A percentile compares a stretch with the other conserved stretches of the same genome.
These are phyloP conservation scores for Thaumetopoea pityocampa DNA, from an alignment of 1,140 invertebrate genomes.

Conservation along the genomic window DNA sequence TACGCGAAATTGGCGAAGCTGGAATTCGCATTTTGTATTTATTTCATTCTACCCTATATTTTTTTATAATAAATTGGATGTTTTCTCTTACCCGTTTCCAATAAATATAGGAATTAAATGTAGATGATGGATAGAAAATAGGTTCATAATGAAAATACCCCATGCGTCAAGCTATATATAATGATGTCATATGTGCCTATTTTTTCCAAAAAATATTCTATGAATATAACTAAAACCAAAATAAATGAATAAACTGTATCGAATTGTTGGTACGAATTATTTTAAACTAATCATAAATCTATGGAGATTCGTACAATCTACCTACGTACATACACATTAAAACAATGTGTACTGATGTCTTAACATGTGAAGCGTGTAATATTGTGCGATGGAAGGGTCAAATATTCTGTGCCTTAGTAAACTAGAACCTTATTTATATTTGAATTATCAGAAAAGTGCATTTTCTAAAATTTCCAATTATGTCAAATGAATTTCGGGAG, in stretches of 20 bases:
- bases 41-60: conserved; percentile 18
- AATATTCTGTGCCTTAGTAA: conserved; percentile 47
- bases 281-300: too few species aligned
- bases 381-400: conserved; percentile 33
- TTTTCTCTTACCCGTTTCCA: conserved; percentile 3
- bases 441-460: conserved; percentile 17
- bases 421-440: conserved; percentile 23
- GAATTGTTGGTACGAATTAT: too few species aligned
- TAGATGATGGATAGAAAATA: too few species aligned
- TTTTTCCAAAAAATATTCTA: too few species aligned
- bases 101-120: conserved; percentile 1
- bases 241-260: too few species aligned
- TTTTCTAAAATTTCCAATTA: conserved; percentile 4
- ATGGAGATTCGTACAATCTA: too few species aligned
- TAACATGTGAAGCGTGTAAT: background rate
- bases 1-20: conserved; percentile 19
- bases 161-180: too few species aligned
- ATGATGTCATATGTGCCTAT: too few species aligned
- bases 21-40: conserved; percentile 23
- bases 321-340: conserved; percentile 2
- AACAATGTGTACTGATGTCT: background rate
- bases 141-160: too few species aligned
- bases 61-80: conserved; percentile 4
- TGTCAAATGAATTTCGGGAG: conserved; percentile 1
- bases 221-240: too few species aligned